Conservation (phyloP, 2,888 invertebrate genomes). For the Punctoribates punctum region DNA sequence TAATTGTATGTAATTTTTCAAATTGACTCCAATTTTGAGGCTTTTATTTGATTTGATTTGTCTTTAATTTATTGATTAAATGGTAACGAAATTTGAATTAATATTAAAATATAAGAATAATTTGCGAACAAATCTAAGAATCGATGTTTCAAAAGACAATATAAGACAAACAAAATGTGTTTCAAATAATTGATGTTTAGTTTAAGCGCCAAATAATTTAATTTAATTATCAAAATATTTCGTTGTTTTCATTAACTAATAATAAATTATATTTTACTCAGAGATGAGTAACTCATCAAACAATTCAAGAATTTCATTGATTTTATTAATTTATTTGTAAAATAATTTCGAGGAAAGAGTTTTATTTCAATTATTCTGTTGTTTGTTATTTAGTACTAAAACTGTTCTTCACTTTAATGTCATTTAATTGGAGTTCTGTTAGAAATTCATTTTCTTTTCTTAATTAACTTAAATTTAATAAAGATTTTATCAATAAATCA, state of each 20-base stretch:
- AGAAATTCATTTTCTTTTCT: too few species aligned
- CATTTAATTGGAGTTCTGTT: too few species aligned
- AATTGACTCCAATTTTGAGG: background rate
- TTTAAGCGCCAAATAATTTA: too few species aligned
- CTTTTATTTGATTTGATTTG: background rate
- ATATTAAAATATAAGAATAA: background rate
- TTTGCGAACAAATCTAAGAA: background rate
- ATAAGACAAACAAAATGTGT: too few species aligned
- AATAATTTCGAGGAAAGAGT: background rate
- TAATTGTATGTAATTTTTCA: conserved; percentile 17
- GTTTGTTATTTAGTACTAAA: background rate
- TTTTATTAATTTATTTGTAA: background rate
- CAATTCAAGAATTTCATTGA: background rate
- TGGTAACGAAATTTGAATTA: background rate
- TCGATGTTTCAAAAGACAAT: too few species aligned
- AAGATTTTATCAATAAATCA: too few species aligned
- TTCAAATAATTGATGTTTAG: too few species aligned
- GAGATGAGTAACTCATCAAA: background rate
- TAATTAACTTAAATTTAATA: too few species aligned
- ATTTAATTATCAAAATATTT: too few species aligned
- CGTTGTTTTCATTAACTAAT: too few species aligned
- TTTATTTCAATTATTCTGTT: background rate
- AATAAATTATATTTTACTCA: background rate
- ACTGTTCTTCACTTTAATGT: too few species aligned
- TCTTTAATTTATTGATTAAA: background rate